Base-by-base conservation (phyloP, 2,113 vertebrate genomes). In the Paradoxurus hermaphroditus region DNA sequence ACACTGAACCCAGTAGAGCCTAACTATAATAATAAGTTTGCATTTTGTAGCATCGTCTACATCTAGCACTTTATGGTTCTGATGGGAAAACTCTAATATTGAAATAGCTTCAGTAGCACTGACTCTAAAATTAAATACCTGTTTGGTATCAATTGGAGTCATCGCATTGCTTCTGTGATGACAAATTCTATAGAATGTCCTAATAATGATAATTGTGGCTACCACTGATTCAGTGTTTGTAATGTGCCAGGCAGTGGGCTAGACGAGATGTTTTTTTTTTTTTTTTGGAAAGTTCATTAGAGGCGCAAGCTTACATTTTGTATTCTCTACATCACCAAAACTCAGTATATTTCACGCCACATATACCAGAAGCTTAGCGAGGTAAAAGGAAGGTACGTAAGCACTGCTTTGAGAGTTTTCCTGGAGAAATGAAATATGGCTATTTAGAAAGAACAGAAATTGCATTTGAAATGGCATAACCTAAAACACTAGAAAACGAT, bases 391-490 rank as follows among this genome's bases (percentile, higher is more conserved):
- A 59, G 3, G 5, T 8, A 44, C 16, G 46, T 46, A 41, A n/a
- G 8, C 62, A 34, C n/a, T 77, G 13, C 53, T 86, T 46, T 65
- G 25, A 82, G 36, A 29, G 16, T 73, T 79, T 23, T 56, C 34
- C 67, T 65, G 10, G 56, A 83, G 23, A 91, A 96, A 51, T 15
- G 34, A 96, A 83, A 68, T 83, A 51, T 8, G 46, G 49, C 46
- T 75, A 46, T 73, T 90, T 94, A 92, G 49, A 73, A n/a, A 70
- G 90, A 84, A 95, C 2, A 53, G 39, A 94, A 78, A 59, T 86
- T 86, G 15, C 16, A 36, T 90, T 51, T 89, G 41, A 88, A 95
- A 75, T 73, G 62, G 18, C 25, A 51, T 36, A 77, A 56, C 12
- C 56, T 63, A 44, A 82, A 95, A 86, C 27, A 70, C 39, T 86